Percentiles rank a stretch among this genome's conserved stretches.
Conservation (phyloP, 2,888 invertebrate species). For the Achlya flavicornis region DNA sequence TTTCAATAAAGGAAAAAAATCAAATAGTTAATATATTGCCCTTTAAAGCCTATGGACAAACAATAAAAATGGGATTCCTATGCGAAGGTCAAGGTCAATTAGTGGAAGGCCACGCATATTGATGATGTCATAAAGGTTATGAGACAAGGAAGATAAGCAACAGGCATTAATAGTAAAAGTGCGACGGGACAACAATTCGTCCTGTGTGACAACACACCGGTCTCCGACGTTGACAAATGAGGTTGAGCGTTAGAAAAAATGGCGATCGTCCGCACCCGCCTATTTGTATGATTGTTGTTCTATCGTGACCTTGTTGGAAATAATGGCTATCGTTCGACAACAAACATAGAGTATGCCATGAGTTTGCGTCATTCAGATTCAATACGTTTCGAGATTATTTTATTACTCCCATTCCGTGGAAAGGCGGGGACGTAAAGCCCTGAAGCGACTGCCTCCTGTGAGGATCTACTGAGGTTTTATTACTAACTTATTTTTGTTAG, state of each 20-base stretch:
- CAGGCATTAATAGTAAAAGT: conserved; percentile 1
- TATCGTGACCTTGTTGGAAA: conserved; percentile 12
- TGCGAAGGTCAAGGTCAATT: not conserved
- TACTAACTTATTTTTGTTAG: conserved; percentile 5
- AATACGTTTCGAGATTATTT: conserved; percentile 7
- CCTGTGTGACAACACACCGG: conserved; percentile 15
- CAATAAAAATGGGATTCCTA: not conserved
- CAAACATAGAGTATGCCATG: not conserved
- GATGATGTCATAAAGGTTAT: not conserved
- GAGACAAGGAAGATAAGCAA: conserved; percentile 3
- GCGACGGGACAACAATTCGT: not conserved
- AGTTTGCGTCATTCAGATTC: conserved; percentile 8
- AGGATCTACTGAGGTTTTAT: conserved; percentile 4
- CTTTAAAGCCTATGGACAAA: not conserved
- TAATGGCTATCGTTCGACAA: conserved; percentile 11
- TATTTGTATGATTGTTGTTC: conserved; percentile 16
- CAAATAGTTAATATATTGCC: not conserved
- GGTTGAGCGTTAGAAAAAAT: conserved; percentile 12
- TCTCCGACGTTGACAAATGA: conserved; percentile 26
- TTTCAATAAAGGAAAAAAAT: not conserved
- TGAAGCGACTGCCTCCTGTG: conserved; percentile 4
- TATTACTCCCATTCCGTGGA: conserved; percentile 1
- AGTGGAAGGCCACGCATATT: not conserved
- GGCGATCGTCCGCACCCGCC: conserved; percentile 8
- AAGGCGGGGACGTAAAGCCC: conserved; percentile 6